A percentile compares a stretch with the other conserved stretches of the same genome.
phyloP scores from a whole-genome alignment of 2,888 invertebrate species.

The Sialis lutaria region DNA sequence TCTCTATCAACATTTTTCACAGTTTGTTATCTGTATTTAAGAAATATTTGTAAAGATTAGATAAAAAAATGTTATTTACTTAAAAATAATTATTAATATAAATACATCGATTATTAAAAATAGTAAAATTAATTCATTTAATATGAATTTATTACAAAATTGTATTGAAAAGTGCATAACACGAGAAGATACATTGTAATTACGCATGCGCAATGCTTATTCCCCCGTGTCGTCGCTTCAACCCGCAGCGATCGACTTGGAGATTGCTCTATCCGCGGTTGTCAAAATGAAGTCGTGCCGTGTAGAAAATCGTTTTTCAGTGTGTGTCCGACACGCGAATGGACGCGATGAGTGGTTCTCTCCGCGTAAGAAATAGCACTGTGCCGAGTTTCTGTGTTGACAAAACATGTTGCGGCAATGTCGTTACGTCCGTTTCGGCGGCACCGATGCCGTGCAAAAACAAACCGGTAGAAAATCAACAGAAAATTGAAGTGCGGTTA shows the following conservation, averaged over 20 bases:
- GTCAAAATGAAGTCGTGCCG: neutral
- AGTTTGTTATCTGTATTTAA: neutral
- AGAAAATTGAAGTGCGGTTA: slow-evolving; percentile 19
- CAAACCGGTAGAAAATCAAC: neutral
- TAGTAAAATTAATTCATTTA: too few species aligned
- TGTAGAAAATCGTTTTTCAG: neutral
- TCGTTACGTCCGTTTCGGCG: neutral
- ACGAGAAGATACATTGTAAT: neutral
- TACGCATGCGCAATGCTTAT: neutral
- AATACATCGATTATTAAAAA: too few species aligned
- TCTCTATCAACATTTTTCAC: neutral
- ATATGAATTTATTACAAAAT: neutral
- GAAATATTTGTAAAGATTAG: neutral
- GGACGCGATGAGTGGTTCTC: slow-evolving; percentile 22
- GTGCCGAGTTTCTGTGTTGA: slow-evolving; percentile 6
- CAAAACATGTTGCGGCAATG: neutral
- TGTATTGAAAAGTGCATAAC: neutral
- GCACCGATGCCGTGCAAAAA: neutral
- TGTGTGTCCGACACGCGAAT: slow-evolving; percentile 8
- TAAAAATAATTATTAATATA: neutral
- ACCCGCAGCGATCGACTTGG: neutral
- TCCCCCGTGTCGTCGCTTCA: neutral
- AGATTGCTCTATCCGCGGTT: neutral
- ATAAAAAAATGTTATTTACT: neutral
- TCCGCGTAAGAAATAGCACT: slow-evolving; percentile 22